Percentiles rank a stretch among this genome's conserved stretches.
Evolutionary conservation across 2,113 vertebrate species (phyloP).

Genomic region (Urocynchramus pylzowi): DNA sequence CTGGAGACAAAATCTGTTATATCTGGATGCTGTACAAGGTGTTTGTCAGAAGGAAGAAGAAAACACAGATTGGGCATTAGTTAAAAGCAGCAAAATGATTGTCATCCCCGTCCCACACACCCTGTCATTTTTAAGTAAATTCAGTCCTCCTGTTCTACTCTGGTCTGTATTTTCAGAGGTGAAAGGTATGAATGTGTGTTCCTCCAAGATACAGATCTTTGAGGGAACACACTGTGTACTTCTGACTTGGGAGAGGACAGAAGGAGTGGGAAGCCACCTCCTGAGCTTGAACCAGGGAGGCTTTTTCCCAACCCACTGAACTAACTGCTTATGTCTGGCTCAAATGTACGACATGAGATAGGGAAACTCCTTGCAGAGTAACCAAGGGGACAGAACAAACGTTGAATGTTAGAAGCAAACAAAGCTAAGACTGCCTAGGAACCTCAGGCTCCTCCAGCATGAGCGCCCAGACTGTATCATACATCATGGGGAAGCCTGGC

Average conservation of each 20-base stretch:
- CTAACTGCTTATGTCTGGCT: neutral
- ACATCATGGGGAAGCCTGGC: neutral
- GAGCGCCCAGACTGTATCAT: rapidly evolving
- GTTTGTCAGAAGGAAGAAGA: neutral
- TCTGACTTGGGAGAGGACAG: neutral
- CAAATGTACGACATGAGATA: neutral
- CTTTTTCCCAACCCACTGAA: neutral
- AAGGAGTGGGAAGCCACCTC: neutral
- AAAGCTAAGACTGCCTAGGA: neutral
- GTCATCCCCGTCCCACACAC: neutral
- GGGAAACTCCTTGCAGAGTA: neutral
- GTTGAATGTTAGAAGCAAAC: neutral
- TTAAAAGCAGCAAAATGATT: neutral
- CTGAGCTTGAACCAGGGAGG: neutral
- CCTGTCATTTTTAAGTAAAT: neutral
- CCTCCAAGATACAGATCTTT: neutral
- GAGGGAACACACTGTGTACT: rapidly evolving
- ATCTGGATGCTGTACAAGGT: neutral
- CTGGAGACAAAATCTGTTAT: neutral
- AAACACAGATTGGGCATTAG: neutral
- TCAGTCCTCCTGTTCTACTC: neutral
- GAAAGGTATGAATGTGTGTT: neutral
- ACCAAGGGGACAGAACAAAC: constrained; percentile 9
- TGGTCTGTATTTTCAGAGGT: neutral
- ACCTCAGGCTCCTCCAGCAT: neutral